These are phyloP conservation scores for Phymastichus coffea DNA, from an alignment of 1,140 invertebrate species.

Conservation along the genomic window DNA sequence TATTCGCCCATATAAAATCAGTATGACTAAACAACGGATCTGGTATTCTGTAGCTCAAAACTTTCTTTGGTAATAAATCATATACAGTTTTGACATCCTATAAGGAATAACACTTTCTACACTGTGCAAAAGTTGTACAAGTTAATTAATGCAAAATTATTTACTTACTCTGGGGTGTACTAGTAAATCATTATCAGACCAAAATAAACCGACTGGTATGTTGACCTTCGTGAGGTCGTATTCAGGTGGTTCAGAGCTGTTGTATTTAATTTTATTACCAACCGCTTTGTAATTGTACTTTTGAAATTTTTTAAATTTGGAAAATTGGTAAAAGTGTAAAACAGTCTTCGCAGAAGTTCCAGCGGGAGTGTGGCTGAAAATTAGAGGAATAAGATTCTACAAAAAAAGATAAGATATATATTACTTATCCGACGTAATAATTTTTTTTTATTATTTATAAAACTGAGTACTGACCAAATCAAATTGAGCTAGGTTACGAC, in stretches of 20 bases:
- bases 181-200: slow-evolving; percentile 67
- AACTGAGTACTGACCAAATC: not conserved
- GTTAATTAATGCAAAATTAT: not conserved
- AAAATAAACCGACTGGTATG: slow-evolving; percentile 66
- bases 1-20: not conserved
- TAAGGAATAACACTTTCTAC: too few species aligned
- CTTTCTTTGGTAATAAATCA: not conserved
- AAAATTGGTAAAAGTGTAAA: slow-evolving; percentile 53
- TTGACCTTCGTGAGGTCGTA: slow-evolving; percentile 65
- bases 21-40: not conserved
- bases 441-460: not conserved
- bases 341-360: not conserved
- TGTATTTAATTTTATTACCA: slow-evolving; percentile 59
- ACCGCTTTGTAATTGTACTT: slow-evolving; percentile 65
- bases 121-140: too few species aligned
- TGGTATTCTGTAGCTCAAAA: not conserved
- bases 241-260: slow-evolving; percentile 60
- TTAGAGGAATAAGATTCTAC: not conserved
- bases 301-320: slow-evolving; percentile 60
- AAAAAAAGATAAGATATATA: not conserved
- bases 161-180: slow-evolving; percentile 54
- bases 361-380: not conserved
- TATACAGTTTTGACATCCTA: not conserved
- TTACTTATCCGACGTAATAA: too few species aligned
- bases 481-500: not conserved